Evolutionary conservation across 2,113 vertebrate genomes (phyloP), one percentile per base, ranked within the genome.

Genomic region (Callaeas wilsoni): DNA sequence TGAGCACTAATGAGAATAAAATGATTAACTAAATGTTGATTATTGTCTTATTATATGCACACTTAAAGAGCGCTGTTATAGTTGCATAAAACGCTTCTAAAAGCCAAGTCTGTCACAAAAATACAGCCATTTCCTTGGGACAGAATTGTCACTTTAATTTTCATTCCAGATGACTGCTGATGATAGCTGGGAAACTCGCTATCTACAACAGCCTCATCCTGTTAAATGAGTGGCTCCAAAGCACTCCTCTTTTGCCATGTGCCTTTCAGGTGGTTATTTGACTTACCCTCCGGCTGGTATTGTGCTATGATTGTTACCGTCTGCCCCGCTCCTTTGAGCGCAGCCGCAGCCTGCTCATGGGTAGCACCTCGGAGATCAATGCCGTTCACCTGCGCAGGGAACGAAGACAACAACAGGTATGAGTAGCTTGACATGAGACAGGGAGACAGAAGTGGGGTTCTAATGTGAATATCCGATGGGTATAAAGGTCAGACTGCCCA

Each of bases 211-310:
- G 75, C 62, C 57, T 59, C 64, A 35, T 25, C 42, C 89, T 30
- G 23, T 42, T 35, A 50, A 62, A 41, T 0, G 56, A 18, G 44
- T 16, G 26, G 46, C 47, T 78, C 64, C 78, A 59, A 87, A 75
- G n/a, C 46, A 14, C 6, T 60, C 39, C 19, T 22, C 49, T 77
- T 64, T 39, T 41, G 44, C n/a, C 67, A 16, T 11, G 64, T 73
- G 85, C 79, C 82, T 39, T 25, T 19, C 56, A 30, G 60, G 56
- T 1, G 53, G 26, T 16, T 22, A n/a, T 79, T 46, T 53, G 67
- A 97, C 99, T 98, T 97, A 99, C 99, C 99, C 98, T 99, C 99
- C 0, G 99, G 99, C 95, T 99, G 98, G 96, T 99, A 99, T 95
- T 99, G 99, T 97, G 99, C 99, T 96, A 99, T 97, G 93, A 99